Evolutionary conservation across 23 tunicate genomes (phyloP), one percentile per base, ranked within the genome.

Genomic region (Trididemnum clinides): DNA sequence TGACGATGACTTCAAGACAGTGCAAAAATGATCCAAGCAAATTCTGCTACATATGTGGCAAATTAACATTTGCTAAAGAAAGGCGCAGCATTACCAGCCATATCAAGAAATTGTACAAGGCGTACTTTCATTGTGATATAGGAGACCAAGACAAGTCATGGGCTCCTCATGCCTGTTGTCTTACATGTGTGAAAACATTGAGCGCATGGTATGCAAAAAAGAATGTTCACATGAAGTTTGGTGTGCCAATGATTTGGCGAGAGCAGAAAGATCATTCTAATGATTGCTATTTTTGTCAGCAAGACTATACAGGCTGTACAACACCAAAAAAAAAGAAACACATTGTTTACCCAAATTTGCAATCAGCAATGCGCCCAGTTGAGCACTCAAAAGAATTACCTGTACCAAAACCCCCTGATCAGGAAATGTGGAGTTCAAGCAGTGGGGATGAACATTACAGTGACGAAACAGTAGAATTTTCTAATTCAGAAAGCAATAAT

Each of bases 361-460:
- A 59, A 59, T 59, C 66, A 59, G 66, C 66, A 59, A 59, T 59
- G 66, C 66, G 66, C 25, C 66, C 25, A 59, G 66, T 59, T 59
- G 21, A 59, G 25, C 66, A 59, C 66, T 59, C 66, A 59, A 59
- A 59, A 59, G 66, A 59, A 59, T 59, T 59, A n/a, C 25, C 66
- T 59, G 66, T 59, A 59, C 66, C 66, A n/a, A 59, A 59, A 59
- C 66, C 66, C 66, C 20, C 25, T 10, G 25, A 59, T n/a, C 66
- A 59, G 66, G 66, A 59, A 59, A 59, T 59, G 66, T 59, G 21
- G 66, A 59, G 66, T 59, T 59, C 66, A 59, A 59, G 66, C 66
- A 59, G 66, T 59, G 66, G 3, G 25, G 66, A 59, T 59, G 66
- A 59, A 59, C 25, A n/a, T 59, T 10, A 28, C 66, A 59, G 66